Evolutionary conservation across 1,140 invertebrate species (phyloP).

Genomic region (Macrobrachium nipponense): DNA sequence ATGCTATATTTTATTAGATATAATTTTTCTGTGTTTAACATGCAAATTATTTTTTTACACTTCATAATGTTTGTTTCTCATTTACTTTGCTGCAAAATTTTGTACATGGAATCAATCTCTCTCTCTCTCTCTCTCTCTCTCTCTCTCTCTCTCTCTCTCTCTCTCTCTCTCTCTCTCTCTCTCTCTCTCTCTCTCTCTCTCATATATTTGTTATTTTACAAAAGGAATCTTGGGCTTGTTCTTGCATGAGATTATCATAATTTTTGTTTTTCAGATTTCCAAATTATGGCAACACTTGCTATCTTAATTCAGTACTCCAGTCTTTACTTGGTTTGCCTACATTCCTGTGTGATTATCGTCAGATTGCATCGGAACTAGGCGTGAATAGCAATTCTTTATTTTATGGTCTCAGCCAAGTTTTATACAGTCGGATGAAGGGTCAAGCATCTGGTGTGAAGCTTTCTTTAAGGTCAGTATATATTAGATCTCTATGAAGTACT

Average conservation of each 20-base stretch:
- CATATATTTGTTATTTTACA: neutral
- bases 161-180: too few relatives aligned
- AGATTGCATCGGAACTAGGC: constrained; percentile 21
- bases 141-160: too few relatives aligned
- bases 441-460: constrained; percentile 39
- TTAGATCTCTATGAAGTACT: neutral
- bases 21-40: too few relatives aligned
- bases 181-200: neutral
- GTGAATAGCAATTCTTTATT: constrained; percentile 43
- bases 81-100: too few relatives aligned
- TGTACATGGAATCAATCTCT: too few relatives aligned
- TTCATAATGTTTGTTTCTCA: too few relatives aligned
- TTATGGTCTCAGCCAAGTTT: constrained; percentile 47
- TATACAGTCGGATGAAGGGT: constrained; percentile 42
- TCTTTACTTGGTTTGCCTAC: constrained; percentile 59
- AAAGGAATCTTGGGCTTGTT: neutral
- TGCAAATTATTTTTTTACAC: too few relatives aligned
- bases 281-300: constrained; percentile 66
- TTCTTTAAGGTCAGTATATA: constrained; percentile 47
- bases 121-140: too few relatives aligned
- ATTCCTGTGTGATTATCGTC: constrained; percentile 35
- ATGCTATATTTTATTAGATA: too few relatives aligned
- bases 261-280: constrained; percentile 58
- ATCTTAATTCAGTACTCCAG: constrained; percentile 65
- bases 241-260: neutral